phyloP scores from a whole-genome alignment of 2,113 vertebrate genomes.

The Hipposideros armiger region DNA sequence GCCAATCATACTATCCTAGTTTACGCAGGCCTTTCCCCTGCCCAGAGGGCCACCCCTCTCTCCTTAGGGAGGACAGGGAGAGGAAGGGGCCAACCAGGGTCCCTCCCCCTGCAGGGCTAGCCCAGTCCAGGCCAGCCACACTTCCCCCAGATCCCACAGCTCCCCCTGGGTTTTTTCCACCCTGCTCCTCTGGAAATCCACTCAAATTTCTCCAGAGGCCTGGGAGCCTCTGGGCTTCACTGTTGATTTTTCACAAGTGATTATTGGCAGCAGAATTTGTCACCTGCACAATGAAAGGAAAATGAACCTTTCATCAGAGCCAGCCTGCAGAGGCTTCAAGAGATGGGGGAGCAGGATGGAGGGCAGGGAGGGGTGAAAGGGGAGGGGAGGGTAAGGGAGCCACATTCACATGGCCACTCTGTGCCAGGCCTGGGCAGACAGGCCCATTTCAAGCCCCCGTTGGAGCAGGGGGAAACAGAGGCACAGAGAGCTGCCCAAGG shows the following conservation, averaged over 20 bases:
- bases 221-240: conserved; percentile 80
- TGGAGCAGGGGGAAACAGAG: neutral
- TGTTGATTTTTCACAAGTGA: conserved; percentile 88
- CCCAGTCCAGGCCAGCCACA: neutral
- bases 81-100: rapidly evolving
- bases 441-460: neutral
- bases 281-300: conserved; percentile 84
- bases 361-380: rapidly evolving
- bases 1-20: neutral
- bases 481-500: neutral
- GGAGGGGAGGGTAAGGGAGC: neutral
- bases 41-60: neutral
- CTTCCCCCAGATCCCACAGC: neutral
- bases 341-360: rapidly evolving
- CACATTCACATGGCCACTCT: rapidly evolving
- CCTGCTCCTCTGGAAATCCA: conserved; percentile 59
- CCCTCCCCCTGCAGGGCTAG: neutral
- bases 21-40: neutral
- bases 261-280: conserved; percentile 84
- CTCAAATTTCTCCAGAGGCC: conserved; percentile 41
- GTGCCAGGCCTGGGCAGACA: neutral
- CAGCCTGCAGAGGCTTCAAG: conserved; percentile 58
- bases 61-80: neutral
- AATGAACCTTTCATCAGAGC: conserved; percentile 84
- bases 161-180: neutral